These are phyloP conservation scores for Petroica traversi DNA, from an alignment of 2,113 vertebrate species.

Conservation along the genomic window DNA sequence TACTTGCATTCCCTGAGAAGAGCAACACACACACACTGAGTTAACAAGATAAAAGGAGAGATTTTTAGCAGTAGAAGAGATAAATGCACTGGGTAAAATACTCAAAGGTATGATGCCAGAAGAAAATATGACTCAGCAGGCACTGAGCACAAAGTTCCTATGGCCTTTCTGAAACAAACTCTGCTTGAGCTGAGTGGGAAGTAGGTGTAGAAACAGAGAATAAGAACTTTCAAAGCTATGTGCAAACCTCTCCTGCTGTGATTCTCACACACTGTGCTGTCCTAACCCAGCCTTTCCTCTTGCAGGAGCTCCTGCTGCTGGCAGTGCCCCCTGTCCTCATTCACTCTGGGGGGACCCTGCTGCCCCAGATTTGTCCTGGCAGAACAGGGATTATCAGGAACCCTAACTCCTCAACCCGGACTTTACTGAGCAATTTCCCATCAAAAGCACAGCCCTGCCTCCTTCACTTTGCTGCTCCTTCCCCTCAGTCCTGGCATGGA, in stretches of 20 bases:
- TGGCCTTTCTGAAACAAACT: not conserved
- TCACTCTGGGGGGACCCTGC: not conserved
- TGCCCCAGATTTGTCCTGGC: not conserved
- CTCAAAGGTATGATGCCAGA: not conserved
- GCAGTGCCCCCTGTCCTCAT: not conserved
- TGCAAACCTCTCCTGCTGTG: not conserved
- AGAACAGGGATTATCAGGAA: not conserved
- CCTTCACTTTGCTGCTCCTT: not conserved
- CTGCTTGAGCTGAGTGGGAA: not conserved
- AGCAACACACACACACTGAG: not conserved
- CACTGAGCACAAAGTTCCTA: not conserved
- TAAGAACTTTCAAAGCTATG: not conserved
- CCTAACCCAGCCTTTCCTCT: not conserved
- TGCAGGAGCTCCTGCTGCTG: not conserved
- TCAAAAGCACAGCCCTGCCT: not conserved
- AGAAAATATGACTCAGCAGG: not conserved
- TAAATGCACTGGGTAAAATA: slow-evolving; percentile 15
- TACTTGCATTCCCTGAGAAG: not conserved
- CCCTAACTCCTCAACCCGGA: not conserved
- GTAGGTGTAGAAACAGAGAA: not conserved
- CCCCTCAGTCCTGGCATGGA: not conserved
- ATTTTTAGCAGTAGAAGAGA: not conserved
- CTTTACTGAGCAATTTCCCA: not conserved
- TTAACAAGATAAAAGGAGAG: slow-evolving; percentile 10
- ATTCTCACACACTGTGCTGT: not conserved